Evolutionary conservation across 1,140 invertebrate species (phyloP), one percentile per base, ranked within the genome.

Genomic region (Macrobrachium nipponense): DNA sequence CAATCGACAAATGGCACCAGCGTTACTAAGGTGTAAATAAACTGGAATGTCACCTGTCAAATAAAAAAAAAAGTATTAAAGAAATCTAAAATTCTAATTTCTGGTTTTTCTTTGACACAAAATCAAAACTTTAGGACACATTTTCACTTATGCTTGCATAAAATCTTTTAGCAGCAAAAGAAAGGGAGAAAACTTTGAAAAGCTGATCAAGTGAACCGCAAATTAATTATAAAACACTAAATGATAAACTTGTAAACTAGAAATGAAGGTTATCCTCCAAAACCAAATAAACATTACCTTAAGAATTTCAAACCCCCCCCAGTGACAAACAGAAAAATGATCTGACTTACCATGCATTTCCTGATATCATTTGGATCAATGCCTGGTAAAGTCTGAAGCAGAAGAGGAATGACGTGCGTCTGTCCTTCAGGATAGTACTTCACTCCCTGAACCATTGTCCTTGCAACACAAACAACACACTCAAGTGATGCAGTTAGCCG

Each of bases 321-420:
- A 6, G 51, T 6, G 8, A 51, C 12, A 68, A 20, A 20, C 5
- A 8, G 15, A 68, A 17, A 20, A 68, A 68, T 68, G 8, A 11
- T 15, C 8, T 51, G 5, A 51, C 82, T 94, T 51, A 95, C 93
- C 89, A 96, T 92, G 86, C 94, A 96, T 90, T 98, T 99, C 83
- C 94, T 93, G 59, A 95, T 93, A 91, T 98, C 97, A 90, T 98
- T 99, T 0, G 96, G 94, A 92, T 99, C 97, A 66, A 98, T 95
- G 10, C 96, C 97, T 0, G 97, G 97, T 17, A 98, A 91, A 0
- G 95, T 92, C 2, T 94, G 93, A 89, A 96, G 94, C 5, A 98
- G 91, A 7, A 98, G 91, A 2, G 96, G 96, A 6, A 98, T 92
- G 0, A 97, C 94, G 90, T 97, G 95, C 0, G 93, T 93, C 44